Base-by-base conservation (phyloP, 2,888 invertebrate genomes). In the Cryptocheilus praepositus region DNA sequence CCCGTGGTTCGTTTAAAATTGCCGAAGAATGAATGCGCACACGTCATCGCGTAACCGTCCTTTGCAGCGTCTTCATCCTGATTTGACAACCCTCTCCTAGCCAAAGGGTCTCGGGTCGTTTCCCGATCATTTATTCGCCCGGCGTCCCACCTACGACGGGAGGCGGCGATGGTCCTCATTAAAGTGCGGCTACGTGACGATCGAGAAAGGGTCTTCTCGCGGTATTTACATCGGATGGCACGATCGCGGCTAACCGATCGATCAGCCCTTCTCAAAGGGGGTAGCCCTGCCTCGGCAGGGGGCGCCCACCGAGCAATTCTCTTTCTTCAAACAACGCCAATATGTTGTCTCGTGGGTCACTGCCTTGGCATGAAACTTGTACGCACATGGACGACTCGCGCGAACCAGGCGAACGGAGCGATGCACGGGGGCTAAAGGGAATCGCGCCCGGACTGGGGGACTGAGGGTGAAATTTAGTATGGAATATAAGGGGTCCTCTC, bases 271-370 rank as follows among this genome's bases (percentile, higher is more conserved):
- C 15, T 73, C 79, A 68, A 55, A 64, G 76, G 60, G 36, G 36
- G 36, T 36, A 2, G 8, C 36, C 11, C 11, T 1, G 75, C 75
- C 77, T 77, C 77, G 71, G 73, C 70, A 61, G 74, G 67, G 74
- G 16, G 46, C 49, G 13, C 7, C 36, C 55, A 22, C 61, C 70
- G 64, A 73, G 74, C 74, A 78, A 80, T 79, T 79, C 79, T 77
- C 81, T 77, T 81, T 82, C 83, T 81, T 83, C 86, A 87, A 88
- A 88, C 86, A 88, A 86, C 82, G 83, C 81, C 85, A 83, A 84
- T 86, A 83, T 85, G 86, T 85, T 85, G 82, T 79, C 82, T 86
- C 84, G 82, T 82, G 85, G 85, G 85, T 86, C 86, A 85, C 85
- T 85, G 86, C 81, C 78, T 86, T 82, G 79, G 74, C 79, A 80